Conservation (phyloP, 2,888 invertebrate genomes). For the Malthinus seriepunctatus region DNA sequence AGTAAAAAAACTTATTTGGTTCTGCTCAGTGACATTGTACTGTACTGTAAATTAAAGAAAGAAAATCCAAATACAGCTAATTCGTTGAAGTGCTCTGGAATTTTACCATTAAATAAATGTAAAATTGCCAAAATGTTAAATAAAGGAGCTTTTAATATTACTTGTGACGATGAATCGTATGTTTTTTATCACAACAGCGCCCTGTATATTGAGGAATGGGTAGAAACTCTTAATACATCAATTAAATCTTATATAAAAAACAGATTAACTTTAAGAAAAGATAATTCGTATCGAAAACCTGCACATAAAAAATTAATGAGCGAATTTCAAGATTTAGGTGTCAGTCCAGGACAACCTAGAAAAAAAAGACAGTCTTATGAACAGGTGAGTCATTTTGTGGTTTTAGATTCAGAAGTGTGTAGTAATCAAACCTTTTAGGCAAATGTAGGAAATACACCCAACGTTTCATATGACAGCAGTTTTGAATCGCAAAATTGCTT, state of each 20-base stretch:
- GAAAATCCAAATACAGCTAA: conserved; percentile 60
- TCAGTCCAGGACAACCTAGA: conserved; percentile 58
- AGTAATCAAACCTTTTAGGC: background rate
- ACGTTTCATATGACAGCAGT: conserved; percentile 15
- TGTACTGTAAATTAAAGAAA: conserved; percentile 71
- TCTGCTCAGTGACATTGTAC: conserved; percentile 72
- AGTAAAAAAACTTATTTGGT: conserved; percentile 66
- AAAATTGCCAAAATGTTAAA: conserved; percentile 62
- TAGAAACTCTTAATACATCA: conserved; percentile 59
- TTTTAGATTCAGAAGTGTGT: background rate
- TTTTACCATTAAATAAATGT: conserved; percentile 73
- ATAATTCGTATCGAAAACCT: conserved; percentile 65
- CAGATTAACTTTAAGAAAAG: conserved; percentile 65
- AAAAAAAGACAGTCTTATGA: conserved; percentile 26
- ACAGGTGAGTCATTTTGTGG: conserved; percentile 7
- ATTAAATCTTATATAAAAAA: conserved; percentile 62
- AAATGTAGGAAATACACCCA: conserved; percentile 4
- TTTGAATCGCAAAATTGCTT: conserved; percentile 4
- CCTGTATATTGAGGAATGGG: conserved; percentile 62
- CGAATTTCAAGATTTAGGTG: conserved; percentile 58
- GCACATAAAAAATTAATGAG: conserved; percentile 61
- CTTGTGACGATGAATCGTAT: conserved; percentile 62
- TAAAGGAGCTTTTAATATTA: conserved; percentile 64
- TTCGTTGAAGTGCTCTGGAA: conserved; percentile 66
- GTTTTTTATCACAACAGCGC: conserved; percentile 61